Conservation (phyloP, 2,113 vertebrate species). For the Salvator merianae region DNA sequence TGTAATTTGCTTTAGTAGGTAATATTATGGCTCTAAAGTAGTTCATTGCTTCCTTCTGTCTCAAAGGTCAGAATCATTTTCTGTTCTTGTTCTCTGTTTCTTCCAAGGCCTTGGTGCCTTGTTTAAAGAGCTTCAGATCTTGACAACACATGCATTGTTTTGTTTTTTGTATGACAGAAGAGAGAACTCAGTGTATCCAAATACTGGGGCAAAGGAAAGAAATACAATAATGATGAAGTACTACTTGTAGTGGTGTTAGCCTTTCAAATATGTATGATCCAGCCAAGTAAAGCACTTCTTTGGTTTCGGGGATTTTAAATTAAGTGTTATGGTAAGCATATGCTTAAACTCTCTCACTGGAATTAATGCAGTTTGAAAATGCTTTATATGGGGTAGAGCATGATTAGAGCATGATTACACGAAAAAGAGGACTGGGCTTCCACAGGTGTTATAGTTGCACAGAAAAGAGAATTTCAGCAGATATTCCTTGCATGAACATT, state of each 20-base stretch:
- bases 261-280: background rate
- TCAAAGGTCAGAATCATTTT: constrained; percentile 51
- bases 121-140: constrained; percentile 60
- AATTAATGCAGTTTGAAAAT: background rate
- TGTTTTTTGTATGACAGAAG: constrained; percentile 20
- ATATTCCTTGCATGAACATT: background rate
- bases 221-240: constrained; percentile 17
- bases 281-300: background rate
- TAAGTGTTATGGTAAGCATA: background rate
- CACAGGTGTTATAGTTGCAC: too few species aligned
- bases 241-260: background rate
- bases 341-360: background rate
- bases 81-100: constrained; percentile 8
- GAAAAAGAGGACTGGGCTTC: too few species aligned
- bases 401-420: too few species aligned
- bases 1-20: background rate
- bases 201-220: constrained; percentile 4
- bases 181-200: constrained; percentile 41
- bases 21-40: background rate
- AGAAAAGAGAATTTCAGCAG: too few species aligned
- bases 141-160: constrained; percentile 42
- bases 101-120: constrained; percentile 56
- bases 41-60: constrained; percentile 4
- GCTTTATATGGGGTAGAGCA: background rate
- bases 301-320: background rate